Base-by-base conservation (phyloP, 2,113 vertebrate genomes). In the Catagonus wagneri region DNA sequence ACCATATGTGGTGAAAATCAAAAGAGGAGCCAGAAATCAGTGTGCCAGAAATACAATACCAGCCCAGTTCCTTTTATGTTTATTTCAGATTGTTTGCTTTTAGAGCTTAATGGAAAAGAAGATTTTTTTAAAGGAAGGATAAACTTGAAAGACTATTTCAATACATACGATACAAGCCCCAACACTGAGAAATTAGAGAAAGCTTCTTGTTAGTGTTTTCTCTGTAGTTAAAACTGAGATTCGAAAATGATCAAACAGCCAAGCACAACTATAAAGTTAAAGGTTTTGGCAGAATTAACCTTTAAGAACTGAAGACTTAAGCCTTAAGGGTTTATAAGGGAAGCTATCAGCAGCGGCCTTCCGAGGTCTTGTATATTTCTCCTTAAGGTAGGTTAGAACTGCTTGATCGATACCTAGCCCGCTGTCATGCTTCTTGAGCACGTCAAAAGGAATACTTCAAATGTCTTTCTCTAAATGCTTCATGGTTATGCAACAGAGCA, bases 151-250 rank as follows among this genome's bases (percentile, higher is more conserved):
- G 94, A 90, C 81, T 92, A 96, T 98, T 98, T 90, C 90, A 93
- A 86, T 83, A 87, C 75, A 97, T 94, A 66, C 22, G 61, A 71
- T 71, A 78, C 39, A 96, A 97, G 81, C 8, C 93, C 94, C 44
- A 88, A 97, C 88, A 89, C 93, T 88, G 97, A 98, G 83, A 98
- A 98, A 98, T 97, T 95, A 96, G 61, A 98, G 96, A 98, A 96
- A 95, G 20, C 0, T 66, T 92, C 75, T 98, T 98, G 96, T 96
- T 94, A 93, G 91, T 15, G 16, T 93, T 95, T 96, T 91, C 84
- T 97, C 95, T 97, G 83, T 95, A 96, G 93, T 96, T 97, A 76
- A 89, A 98, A 93, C 6, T 97, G 94, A 97, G 94, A 88, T 88
- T 97, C 68, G 95, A 97, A 97, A 95, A 98, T 96, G 90, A 97